Evolutionary conservation across 2,113 vertebrate genomes (phyloP).

Genomic region (Leucopsar rothschildi): DNA sequence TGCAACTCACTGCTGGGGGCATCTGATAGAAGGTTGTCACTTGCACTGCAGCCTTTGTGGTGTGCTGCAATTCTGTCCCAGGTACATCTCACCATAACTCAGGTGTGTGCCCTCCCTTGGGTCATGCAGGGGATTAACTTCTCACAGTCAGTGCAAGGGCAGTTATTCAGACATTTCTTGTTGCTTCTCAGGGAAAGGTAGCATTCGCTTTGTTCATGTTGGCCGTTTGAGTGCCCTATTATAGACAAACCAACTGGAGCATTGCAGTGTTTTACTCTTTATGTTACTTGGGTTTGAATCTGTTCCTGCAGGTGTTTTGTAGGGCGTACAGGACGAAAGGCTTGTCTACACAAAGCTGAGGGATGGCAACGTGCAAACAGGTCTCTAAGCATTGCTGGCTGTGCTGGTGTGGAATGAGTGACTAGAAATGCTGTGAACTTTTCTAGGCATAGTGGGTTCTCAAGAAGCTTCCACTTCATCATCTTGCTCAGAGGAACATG

Average conservation of each 20-base stretch:
- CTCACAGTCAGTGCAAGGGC: neutral
- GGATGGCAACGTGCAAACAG: neutral
- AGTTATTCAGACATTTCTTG: neutral
- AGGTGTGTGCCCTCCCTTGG: neutral
- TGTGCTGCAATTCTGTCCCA: neutral
- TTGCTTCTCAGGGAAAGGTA: neutral
- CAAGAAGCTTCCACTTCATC: neutral
- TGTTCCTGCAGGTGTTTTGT: neutral
- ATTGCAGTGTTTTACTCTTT: neutral
- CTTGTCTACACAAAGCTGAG: neutral
- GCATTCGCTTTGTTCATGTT: neutral
- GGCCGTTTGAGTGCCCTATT: neutral
- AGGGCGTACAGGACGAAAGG: neutral
- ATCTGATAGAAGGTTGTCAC: neutral
- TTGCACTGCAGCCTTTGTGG: neutral
- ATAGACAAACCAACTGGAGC: neutral
- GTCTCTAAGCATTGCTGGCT: neutral
- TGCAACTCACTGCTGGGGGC: neutral
- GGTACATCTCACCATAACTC: neutral
- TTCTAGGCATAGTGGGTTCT: neutral
- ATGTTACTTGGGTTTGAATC: neutral
- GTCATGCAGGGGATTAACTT: neutral
- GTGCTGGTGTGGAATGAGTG: neutral
- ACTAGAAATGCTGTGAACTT: neutral
- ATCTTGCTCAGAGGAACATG: fast-evolving